Evolutionary conservation across 2,888 invertebrate species (phyloP), one percentile per base, ranked within the genome.

Genomic region (Agrypnus murinus): DNA sequence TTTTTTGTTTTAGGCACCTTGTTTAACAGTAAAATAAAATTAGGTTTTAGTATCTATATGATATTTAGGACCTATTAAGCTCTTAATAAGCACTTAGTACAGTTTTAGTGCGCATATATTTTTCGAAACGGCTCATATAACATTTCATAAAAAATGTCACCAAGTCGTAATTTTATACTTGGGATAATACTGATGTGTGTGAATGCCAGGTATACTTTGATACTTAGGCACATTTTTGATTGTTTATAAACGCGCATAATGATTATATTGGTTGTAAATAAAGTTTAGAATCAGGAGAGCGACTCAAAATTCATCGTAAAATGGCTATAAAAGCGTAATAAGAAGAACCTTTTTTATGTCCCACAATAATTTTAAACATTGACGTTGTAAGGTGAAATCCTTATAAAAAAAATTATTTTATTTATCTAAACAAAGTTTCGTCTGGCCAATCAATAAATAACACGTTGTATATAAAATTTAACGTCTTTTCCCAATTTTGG

Each of bases 81-180:
- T 65, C 73, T 73, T 75, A 75, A 75, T 75, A 71, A 73, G 66
- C 75, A 73, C 73, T 75, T 73, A 75, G 73, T 72, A 59, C 43
- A 45, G 57, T 58, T 73, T 75, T 74, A 75, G 71, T 74, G 71
- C 63, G 71, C 65, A 64, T 74, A 71, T 74, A 74, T 72, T 72
- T 65, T 72, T 63, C 69, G 69, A 57, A 67, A 73, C 65, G 58
- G 69, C 69, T 53, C 69, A 58, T 74, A 74, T 73, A 74, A 72
- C 55, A 69, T 73, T 73, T 73, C 72, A 74, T 73, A 74, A 74
- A 74, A 74, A 69, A 69, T 67, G 71, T 74, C 72, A 69, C 70
- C 72, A 63, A 68, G 67, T 71, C 68, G 69, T 65, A 57, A 45
- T 68, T 64, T 63, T 63, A 50, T 63, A 14, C 31, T 32, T 43